Evolutionary conservation across 53 echinoderm and acorn worm genomes (phyloP), one percentile per base, ranked within the genome.

Genomic region (Stichopus horrens): DNA sequence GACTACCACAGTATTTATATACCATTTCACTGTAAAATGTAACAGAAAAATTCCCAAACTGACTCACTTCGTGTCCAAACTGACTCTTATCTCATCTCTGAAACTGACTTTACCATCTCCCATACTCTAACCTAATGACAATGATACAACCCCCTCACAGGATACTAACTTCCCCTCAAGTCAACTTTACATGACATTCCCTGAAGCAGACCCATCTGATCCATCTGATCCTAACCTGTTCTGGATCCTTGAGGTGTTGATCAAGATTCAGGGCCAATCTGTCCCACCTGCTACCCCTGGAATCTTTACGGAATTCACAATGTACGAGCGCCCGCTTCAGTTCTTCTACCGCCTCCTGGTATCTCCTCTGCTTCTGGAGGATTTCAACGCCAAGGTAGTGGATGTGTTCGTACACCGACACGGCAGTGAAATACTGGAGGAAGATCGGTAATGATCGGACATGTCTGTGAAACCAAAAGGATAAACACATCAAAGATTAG

Each of bases 281-380:
- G 75, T 99, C 99, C 92, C 94, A 99, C 93, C 94, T 93, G 71
- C 92, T 91, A 57, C 99, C 99, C 82, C 96, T 93, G 76, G 93
- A 90, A 82, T 93, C 90, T 5, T 75, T 88, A 77, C 96, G 94
- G 89, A 96, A 96, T 77, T 89, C 88, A 89, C 89, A 91, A 86
- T 93, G 93, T 6, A 74, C 23, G 8, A 99, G 92, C 22, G 93
- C 74, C 7, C 37, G 20, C 52, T 90, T 90, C 10, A 99, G 86
- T 7, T 89, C 68, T 21, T 82, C 92, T 53, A 99, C 99, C 8
- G 99, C 99, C 9, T 94, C 94, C 0, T 76, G 74, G 71, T 99
- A 99, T n/a, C 93, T 74, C 16, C 99, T 89, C 74, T 88, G 89
- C 89, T 99, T 99, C 91, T 99, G 99, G 57, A 91, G 84, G 77